phyloP scores from a whole-genome alignment of 2,888 invertebrate species.

The Caenorhabditis zanzibari region DNA sequence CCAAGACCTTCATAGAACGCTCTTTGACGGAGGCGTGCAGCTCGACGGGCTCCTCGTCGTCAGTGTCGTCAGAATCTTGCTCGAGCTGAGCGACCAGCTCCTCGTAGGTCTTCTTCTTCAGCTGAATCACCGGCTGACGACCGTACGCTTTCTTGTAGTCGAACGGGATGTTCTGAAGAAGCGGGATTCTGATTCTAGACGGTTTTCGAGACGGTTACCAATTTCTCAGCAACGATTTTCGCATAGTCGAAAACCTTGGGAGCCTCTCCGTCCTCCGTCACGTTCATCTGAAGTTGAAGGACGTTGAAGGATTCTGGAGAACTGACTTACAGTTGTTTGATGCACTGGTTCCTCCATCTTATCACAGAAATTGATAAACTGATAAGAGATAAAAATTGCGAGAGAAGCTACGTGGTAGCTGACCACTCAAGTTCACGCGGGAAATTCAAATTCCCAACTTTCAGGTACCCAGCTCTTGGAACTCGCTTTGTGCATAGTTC shows the following conservation, averaged over 20 bases:
- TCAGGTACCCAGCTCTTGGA: slow-evolving; percentile 86
- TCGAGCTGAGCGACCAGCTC: slow-evolving; percentile 43
- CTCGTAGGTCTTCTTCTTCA: slow-evolving; percentile 39
- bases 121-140: slow-evolving; percentile 32
- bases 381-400: background rate
- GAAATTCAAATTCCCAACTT: slow-evolving; percentile 8
- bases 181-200: background rate
- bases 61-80: slow-evolving; percentile 18
- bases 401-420: background rate
- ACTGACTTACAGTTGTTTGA: slow-evolving; percentile 21
- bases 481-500: slow-evolving; percentile 98
- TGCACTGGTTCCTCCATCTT: slow-evolving; percentile 49
- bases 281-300: slow-evolving; percentile 7
- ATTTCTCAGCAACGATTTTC: slow-evolving; percentile 34
- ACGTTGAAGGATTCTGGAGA: background rate
- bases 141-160: slow-evolving; percentile 48
- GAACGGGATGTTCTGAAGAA: slow-evolving; percentile 41
- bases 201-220: background rate
- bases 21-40: slow-evolving; percentile 46
- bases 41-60: slow-evolving; percentile 32
- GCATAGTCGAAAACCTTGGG: slow-evolving; percentile 45
- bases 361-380: background rate
- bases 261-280: background rate
- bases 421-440: slow-evolving; percentile 27
- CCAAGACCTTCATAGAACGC: slow-evolving; percentile 38